Conservation (phyloP, 1,140 invertebrate genomes). For the Drosophila suzukii region DNA sequence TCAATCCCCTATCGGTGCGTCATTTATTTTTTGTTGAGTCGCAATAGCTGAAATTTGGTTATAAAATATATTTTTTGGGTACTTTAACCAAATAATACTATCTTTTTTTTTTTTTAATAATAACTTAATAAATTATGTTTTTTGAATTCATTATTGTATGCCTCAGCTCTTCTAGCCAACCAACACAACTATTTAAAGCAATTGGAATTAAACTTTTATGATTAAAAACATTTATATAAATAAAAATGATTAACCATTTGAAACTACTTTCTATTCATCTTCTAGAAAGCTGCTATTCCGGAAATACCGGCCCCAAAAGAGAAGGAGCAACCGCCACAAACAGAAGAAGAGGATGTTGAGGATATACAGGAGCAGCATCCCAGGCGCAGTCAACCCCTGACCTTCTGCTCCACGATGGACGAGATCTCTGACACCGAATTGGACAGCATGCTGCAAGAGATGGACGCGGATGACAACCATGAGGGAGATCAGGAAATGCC, state of each 20-base stretch:
- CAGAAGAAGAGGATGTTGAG: constrained; percentile 1
- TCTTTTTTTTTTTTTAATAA: no score
- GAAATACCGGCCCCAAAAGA: neutral
- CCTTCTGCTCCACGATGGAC: constrained; percentile 84
- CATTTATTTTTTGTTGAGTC: no score
- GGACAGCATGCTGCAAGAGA: constrained; percentile 83
- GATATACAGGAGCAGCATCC: constrained; percentile 5
- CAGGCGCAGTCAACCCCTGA: constrained; percentile 65
- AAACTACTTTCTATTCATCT: neutral
- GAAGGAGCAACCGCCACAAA: constrained; percentile 9
- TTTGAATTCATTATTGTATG: no score
- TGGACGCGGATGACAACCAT: constrained; percentile 73
- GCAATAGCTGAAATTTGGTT: no score
- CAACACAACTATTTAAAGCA: no score
- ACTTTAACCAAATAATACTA: no score
- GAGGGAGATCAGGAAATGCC: constrained; percentile 34
- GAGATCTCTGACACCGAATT: constrained; percentile 83
- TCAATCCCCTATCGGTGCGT: no score
- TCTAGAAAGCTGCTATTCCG: neutral
- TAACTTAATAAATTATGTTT: no score
- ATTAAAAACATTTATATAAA: no score
- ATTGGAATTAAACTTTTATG: no score
- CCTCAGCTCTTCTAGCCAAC: no score
- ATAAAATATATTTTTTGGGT: no score
- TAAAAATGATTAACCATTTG: neutral